phyloP scores from a whole-genome alignment of 2,797 vertebrate species.

The Ficedula albicollis region DNA sequence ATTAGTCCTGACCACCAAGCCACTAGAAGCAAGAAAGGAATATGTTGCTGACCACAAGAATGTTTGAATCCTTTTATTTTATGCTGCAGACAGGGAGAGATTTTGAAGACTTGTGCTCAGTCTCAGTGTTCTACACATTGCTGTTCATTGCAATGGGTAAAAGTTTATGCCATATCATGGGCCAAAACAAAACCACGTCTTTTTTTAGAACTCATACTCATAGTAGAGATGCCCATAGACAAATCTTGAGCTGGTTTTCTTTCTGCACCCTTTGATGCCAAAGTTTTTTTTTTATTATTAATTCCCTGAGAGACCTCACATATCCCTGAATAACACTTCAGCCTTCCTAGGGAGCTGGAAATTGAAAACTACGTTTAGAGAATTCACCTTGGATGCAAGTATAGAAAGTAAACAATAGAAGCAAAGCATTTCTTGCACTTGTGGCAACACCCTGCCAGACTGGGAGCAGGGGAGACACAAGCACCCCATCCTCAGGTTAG shows the following conservation, averaged over 20 bases:
- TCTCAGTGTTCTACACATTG: neutral
- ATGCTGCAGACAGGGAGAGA: neutral
- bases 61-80: neutral
- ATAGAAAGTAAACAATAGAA: neutral
- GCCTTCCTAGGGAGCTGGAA: neutral
- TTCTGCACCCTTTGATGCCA: neutral
- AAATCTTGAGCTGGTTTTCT: neutral
- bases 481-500: neutral
- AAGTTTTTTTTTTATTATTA: neutral
- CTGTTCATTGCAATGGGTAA: neutral
- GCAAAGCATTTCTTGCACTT: neutral
- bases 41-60: neutral
- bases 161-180: neutral
- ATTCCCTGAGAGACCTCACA: neutral
- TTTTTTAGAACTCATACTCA: neutral
- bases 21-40: neutral
- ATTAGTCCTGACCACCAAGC: neutral
- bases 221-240: neutral
- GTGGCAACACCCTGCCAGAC: neutral
- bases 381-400: neutral
- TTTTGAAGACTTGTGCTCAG: neutral
- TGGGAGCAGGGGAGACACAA: neutral
- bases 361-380: neutral
- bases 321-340: neutral
- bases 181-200: neutral